Percentiles rank a stretch among this genome's conserved stretches.
These are phyloP conservation scores for Drosophila sordidapex DNA, from an alignment of 2,888 invertebrate species.

Conservation along the genomic window DNA sequence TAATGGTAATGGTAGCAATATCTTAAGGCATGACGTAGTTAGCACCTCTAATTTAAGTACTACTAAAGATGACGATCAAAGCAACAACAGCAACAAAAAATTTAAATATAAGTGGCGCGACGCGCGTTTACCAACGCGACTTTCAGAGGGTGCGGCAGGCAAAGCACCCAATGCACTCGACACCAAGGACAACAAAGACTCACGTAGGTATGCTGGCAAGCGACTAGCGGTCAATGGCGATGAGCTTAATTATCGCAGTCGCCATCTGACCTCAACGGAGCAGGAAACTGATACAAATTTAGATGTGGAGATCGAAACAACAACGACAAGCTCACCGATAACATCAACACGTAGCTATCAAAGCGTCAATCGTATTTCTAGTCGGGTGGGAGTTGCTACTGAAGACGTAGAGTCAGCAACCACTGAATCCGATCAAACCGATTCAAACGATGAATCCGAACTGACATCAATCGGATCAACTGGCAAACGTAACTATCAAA, in stretches of 20 bases:
- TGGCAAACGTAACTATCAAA: neutral
- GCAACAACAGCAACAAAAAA: constrained; percentile 9
- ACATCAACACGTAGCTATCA: constrained; percentile 44
- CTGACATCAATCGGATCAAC: neutral
- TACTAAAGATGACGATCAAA: constrained; percentile 23
- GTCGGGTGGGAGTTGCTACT: neutral
- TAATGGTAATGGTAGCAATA: constrained; percentile 74
- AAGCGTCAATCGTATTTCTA: constrained; percentile 24
- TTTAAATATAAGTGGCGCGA: constrained; percentile 55
- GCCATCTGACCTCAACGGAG: constrained; percentile 55
- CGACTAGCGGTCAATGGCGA: constrained; percentile 51
- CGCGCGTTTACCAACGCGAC: constrained; percentile 36
- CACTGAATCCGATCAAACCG: neutral
- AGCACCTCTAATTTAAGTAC: constrained; percentile 64
- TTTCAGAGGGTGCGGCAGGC: constrained; percentile 14
- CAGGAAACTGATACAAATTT: constrained; percentile 2
- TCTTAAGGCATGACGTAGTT: constrained; percentile 78
- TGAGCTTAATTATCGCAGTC: constrained; percentile 40
- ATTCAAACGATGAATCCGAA: neutral
- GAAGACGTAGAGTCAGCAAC: neutral
- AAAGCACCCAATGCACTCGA: constrained; percentile 37
- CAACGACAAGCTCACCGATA: neutral
- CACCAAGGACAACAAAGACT: constrained; percentile 54
- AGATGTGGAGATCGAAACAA: constrained; percentile 8
- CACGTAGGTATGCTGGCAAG: constrained; percentile 73